Evolutionary conservation across 2,113 vertebrate species (phyloP), one percentile per base, ranked within the genome.

Genomic region (Noturus placidus): DNA sequence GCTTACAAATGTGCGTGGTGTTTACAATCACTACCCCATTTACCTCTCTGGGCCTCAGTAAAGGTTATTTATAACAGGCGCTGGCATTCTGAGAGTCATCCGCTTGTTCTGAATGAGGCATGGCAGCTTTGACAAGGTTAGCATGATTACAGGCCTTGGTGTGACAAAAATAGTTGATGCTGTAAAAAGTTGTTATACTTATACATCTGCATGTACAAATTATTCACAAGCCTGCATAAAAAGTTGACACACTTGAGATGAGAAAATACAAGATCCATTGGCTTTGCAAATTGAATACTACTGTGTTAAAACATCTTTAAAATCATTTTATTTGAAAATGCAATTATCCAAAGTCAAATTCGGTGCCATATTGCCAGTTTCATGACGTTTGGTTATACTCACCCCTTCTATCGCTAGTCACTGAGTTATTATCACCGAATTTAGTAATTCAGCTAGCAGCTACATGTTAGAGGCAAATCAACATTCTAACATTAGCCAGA

Each of bases 31-130:
- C 92, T 91, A 90, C 93, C 93, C 93, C 93, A 93, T 94, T 96
- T 92, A 94, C 92, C 88, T 92, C 87, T 87, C 87, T 92, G 90
- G 91, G 93, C 89, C 94, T 95, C 93, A 94, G 93, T 94, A 94
- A 94, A 96, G 80, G 92, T 94, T 95, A 95, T 96, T 95, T 93
- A 93, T 95, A 95, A 93, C 65, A 89, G 84, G 89, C 86, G 88
- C 91, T 92, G 92, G 92, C 90, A 89, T 92, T 92, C 91, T 89
- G 84, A 92, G 92, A 93, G 93, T 94, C 92, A 93, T 94, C 94
- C 90, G 91, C 92, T 94, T 94, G 93, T 94, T 95, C 92, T 94
- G 95, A 94, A 94, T 94, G 93, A 93, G 92, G 92, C 93, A 90
- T 89, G 94, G 91, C 87, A 93, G 89, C 93, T 94, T 92, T 94